phyloP scores from a whole-genome alignment of 1,140 invertebrate genomes.

The Popillia japonica region DNA sequence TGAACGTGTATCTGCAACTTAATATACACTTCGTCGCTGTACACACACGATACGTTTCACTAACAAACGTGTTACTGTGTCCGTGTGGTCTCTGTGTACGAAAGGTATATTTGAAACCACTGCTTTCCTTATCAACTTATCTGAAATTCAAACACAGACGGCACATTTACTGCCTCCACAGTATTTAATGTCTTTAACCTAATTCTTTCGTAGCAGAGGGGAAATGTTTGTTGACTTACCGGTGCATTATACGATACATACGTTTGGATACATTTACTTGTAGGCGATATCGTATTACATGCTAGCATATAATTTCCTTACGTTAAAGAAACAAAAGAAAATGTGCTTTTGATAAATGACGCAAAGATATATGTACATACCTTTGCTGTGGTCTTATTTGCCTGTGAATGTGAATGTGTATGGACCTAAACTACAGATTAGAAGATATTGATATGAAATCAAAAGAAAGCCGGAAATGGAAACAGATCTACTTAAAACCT shows the following conservation, averaged over 20 bases:
- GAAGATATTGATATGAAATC: too few relatives aligned
- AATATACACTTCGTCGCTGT: not conserved
- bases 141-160: constrained; percentile 30
- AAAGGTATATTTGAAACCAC: not conserved
- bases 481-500: too few relatives aligned
- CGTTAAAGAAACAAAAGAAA: constrained; percentile 10
- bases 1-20: not conserved
- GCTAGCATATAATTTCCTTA: not conserved
- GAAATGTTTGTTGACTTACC: constrained; percentile 1
- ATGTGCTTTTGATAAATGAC: not conserved
- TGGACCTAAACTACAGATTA: too few relatives aligned
- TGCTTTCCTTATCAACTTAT: constrained; percentile 6
- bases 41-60: not conserved
- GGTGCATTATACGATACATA: not conserved
- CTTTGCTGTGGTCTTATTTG: too few relatives aligned
- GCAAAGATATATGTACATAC: too few relatives aligned
- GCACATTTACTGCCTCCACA: not conserved
- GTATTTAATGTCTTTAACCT: constrained; percentile 32
- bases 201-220: not conserved
- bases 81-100: not conserved
- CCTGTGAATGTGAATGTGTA: too few relatives aligned
- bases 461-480: too few relatives aligned
- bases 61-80: not conserved
- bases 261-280: too few relatives aligned
- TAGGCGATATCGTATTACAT: constrained; percentile 2